phyloP scores from a whole-genome alignment of 2,113 vertebrate species.

The Sinocyclocheilus anshuiensis region DNA sequence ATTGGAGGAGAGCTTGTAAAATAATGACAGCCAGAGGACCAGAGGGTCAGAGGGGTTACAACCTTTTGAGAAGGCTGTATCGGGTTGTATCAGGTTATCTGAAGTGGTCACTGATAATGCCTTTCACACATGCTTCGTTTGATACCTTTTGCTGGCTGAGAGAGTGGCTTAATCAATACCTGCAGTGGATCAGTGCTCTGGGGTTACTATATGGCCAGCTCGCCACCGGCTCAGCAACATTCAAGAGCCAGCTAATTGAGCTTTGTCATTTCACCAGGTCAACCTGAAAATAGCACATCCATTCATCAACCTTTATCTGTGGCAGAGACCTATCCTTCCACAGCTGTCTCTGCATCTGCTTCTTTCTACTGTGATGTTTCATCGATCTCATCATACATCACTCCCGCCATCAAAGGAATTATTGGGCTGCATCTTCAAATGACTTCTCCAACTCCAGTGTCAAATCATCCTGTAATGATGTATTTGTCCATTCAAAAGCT shows the following conservation, averaged over 20 bases:
- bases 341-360: slow-evolving; percentile 39
- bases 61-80: slow-evolving; percentile 70
- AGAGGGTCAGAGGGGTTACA: slow-evolving; percentile 67
- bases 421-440: slow-evolving; percentile 23
- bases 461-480: slow-evolving; percentile 22
- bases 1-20: slow-evolving; percentile 49
- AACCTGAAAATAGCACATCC: slow-evolving; percentile 59
- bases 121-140: slow-evolving; percentile 77
- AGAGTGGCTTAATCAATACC: slow-evolving; percentile 75
- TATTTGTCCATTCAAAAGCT: slow-evolving; percentile 10
- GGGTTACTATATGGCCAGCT: slow-evolving; percentile 72
- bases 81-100: slow-evolving; percentile 76
- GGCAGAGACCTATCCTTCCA: slow-evolving; percentile 52
- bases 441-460: background rate
- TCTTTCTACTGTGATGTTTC: slow-evolving; percentile 23
- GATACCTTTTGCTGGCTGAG: slow-evolving; percentile 67
- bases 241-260: slow-evolving; percentile 69
- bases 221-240: slow-evolving; percentile 60
- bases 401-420: slow-evolving; percentile 29
- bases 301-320: slow-evolving; percentile 66
- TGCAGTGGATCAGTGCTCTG: slow-evolving; percentile 70
- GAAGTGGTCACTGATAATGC: slow-evolving; percentile 78
- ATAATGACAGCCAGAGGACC: slow-evolving; percentile 53
- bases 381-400: slow-evolving; percentile 32
- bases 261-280: slow-evolving; percentile 67